Conservation (phyloP, 2,888 invertebrate species). For the Lottia gigantea region DNA sequence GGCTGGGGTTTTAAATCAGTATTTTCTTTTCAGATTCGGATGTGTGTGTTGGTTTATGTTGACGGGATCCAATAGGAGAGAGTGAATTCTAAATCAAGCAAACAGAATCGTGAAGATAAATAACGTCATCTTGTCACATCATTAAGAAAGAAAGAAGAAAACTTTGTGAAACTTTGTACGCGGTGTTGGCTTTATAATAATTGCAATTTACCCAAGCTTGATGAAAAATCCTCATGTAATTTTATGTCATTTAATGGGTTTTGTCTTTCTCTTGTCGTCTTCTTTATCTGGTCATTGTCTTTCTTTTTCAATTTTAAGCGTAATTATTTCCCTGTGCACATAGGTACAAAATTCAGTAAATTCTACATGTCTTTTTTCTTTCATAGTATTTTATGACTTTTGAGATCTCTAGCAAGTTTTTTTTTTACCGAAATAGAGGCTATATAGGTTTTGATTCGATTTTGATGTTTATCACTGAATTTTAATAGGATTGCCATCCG, state of each 20-base stretch:
- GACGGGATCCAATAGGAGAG: constrained; percentile 9
- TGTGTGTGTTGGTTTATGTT: constrained; percentile 6
- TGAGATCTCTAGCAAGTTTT: no score
- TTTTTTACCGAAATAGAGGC: no score
- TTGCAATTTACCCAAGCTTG: constrained; percentile 10
- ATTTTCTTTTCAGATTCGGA: constrained; percentile 2
- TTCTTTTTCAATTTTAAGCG: no score
- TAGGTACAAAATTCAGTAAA: no score
- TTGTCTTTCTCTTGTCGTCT: background rate
- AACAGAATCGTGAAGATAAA: background rate
- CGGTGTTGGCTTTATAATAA: constrained; percentile 9
- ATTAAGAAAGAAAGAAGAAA: constrained; percentile 2
- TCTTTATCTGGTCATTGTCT: no score
- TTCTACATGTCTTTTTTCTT: no score
- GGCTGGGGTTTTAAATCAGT: constrained; percentile 6
- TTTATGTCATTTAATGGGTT: constrained; percentile 7
- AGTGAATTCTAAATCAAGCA: constrained; percentile 1
- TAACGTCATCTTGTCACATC: constrained; percentile 3
- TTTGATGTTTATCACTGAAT: no score
- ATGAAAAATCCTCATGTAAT: constrained; percentile 7
- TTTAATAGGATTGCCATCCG: no score
- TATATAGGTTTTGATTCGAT: no score
- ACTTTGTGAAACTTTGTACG: background rate
- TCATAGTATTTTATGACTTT: no score
- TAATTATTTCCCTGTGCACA: no score